These are phyloP conservation scores for Python bivittatus DNA, from an alignment of 2,113 vertebrate species.

Conservation along the genomic window DNA sequence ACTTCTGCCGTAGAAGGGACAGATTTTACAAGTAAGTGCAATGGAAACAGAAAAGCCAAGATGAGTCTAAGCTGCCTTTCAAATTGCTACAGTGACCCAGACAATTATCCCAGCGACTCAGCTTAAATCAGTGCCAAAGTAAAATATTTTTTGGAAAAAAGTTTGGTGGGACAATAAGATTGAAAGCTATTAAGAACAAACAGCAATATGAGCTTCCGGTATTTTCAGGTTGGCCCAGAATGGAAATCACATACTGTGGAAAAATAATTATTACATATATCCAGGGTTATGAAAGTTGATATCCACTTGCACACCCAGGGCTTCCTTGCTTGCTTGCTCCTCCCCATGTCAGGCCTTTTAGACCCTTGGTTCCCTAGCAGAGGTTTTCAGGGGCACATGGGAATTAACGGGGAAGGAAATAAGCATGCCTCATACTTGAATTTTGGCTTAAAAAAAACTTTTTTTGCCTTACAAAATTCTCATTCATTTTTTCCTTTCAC, in stretches of 20 bases:
- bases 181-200: not conserved
- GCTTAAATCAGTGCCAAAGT: not conserved
- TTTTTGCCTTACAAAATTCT: not conserved
- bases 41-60: conserved; percentile 1
- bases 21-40: conserved; percentile 12
- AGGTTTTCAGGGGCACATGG: not conserved
- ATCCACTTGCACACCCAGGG: not conserved
- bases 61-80: not conserved
- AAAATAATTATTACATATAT: not conserved
- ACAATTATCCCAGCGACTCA: not conserved
- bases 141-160: not conserved
- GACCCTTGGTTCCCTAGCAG: not conserved
- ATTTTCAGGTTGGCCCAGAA: conserved; percentile 21
- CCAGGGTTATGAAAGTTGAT: not conserved
- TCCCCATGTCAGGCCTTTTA: not conserved
- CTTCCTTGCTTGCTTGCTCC: not conserved
- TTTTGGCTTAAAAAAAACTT: not conserved
- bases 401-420: not conserved
- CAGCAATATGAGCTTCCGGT: not conserved
- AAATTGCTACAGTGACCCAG: not conserved
- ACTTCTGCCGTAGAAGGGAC: not conserved
- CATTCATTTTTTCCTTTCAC: conserved; percentile 9
- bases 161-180: not conserved
- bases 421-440: not conserved
- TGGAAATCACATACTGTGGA: not conserved